A percentile compares a stretch with the other conserved stretches of the same genome.
Conservation (phyloP, 2,797 vertebrate genomes). For the Siniperca undulata region DNA sequence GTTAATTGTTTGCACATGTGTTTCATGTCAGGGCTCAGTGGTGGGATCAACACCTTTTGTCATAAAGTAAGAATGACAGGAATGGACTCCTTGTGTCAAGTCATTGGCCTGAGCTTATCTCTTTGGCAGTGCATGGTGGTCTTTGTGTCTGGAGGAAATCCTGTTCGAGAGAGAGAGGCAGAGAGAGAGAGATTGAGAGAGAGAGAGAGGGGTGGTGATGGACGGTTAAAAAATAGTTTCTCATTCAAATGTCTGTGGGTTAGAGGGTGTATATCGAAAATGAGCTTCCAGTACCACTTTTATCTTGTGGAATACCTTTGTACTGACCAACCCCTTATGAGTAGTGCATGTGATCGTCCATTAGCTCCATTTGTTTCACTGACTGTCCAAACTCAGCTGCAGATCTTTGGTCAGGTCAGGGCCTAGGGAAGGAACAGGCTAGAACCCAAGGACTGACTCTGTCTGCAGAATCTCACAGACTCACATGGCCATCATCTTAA, state of each 20-base stretch:
- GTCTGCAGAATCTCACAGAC: conserved; percentile 26
- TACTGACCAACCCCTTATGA: background rate
- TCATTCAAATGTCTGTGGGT: conserved; percentile 37
- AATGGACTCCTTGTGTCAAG: conserved; percentile 71
- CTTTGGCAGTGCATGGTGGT: conserved; percentile 65
- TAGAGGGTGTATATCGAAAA: conserved; percentile 34
- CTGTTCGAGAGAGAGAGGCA: conserved; percentile 63
- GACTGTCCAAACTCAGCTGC: background rate
- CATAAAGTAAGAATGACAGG: conserved; percentile 81
- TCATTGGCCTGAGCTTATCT: conserved; percentile 74
- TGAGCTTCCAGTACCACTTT: conserved; percentile 13
- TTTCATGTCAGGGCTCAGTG: conserved; percentile 45
- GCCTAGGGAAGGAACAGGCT: conserved; percentile 42
- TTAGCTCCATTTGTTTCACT: background rate
- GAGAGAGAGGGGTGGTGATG: conserved; percentile 5
- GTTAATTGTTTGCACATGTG: conserved; percentile 60
- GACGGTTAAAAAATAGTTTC: conserved; percentile 51
- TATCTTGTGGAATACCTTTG: conserved; percentile 39
- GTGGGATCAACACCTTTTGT: conserved; percentile 77
- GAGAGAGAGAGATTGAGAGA: conserved; percentile 18
- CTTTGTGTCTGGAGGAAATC: conserved; percentile 88
- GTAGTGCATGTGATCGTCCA: background rate
- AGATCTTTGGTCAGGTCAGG: conserved; percentile 29
- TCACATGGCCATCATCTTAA: background rate
- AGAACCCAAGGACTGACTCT: conserved; percentile 8